Evolutionary conservation across 2,888 invertebrate genomes (phyloP), one percentile per base, ranked within the genome.

Genomic region (Colletes collaris): DNA sequence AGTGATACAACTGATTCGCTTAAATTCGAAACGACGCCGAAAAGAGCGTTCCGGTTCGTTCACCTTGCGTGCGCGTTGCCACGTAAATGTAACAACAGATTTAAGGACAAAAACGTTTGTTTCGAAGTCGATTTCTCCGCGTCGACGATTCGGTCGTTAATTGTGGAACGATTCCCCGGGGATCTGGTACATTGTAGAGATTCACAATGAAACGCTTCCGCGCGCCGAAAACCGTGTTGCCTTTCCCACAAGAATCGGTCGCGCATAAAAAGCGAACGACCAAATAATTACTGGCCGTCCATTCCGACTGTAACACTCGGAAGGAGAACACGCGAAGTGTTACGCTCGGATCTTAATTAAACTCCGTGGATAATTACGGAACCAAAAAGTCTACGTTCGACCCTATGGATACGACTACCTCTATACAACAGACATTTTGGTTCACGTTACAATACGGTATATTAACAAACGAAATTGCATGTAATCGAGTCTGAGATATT

Each of bases 211-310:
- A 70, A 50, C 65, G 70, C 65, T 81, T 76, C 60, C 74, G 67
- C 66, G 58, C 40, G 73, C 72, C 67, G 44, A 85, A 85, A 80
- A 71, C 67, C 49, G 27, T 56, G 37, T 35, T 55, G 55, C 10
- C 78, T 80, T 85, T 86, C 87, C 79, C 86, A 84, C 82, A 81
- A 73, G 67, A 84, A 77, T 82, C 81, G 75, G 52, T 75, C 75
- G 75, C 52, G 84, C 82, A 76, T 84, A 86, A 86, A 86, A 86
- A 79, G 53, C 70, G 52, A 80, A 80, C 72, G 78, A 62, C 73
- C 77, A 76, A 71, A 87, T 86, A 86, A 87, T 87, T 86, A 75
- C 68, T 27, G 67, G 60, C 63, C 87, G 84, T 84, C 84, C 86
- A 84, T 87, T 78, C 67, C 37, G 52, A n/a, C 50, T 59, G 68